Conservation (phyloP, 2,113 vertebrate genomes). For the Psephotus haematonotus region DNA sequence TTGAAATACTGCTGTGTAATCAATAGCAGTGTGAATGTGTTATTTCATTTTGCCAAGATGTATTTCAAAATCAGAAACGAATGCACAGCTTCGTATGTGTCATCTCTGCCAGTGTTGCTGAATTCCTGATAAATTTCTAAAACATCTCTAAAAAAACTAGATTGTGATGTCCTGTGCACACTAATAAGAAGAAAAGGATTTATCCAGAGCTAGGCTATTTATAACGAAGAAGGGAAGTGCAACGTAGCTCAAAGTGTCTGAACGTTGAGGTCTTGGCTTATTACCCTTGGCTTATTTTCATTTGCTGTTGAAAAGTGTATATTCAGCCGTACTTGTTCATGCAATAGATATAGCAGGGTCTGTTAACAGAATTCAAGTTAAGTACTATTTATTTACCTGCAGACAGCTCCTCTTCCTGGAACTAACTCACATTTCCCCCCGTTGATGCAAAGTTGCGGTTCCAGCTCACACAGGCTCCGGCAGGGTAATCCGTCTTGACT, state of each 20-base stretch:
- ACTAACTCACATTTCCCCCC: conserved; percentile 77
- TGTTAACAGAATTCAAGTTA: background rate
- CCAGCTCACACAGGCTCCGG: conserved; percentile 75
- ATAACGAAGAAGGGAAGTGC: background rate
- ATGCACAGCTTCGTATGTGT: background rate
- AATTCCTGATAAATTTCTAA: background rate
- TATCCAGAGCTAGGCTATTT: background rate
- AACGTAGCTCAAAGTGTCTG: background rate
- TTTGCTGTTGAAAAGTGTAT: background rate
- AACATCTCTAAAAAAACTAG: background rate
- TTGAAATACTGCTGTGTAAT: background rate
- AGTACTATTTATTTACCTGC: conserved; percentile 78
- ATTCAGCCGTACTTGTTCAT: background rate
- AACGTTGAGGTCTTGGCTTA: background rate
- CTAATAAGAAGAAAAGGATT: background rate
- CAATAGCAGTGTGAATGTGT: background rate
- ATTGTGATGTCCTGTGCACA: background rate
- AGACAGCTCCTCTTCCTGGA: conserved; percentile 77
- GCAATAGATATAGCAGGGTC: no score
- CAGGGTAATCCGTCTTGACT: conserved; percentile 77
- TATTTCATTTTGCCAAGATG: background rate
- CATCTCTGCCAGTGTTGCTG: background rate
- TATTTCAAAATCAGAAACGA: background rate
- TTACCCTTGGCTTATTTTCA: background rate
- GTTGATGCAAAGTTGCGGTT: conserved; percentile 74